phyloP scores from a whole-genome alignment of 2,797 vertebrate genomes.

The Masticophis lateralis region DNA sequence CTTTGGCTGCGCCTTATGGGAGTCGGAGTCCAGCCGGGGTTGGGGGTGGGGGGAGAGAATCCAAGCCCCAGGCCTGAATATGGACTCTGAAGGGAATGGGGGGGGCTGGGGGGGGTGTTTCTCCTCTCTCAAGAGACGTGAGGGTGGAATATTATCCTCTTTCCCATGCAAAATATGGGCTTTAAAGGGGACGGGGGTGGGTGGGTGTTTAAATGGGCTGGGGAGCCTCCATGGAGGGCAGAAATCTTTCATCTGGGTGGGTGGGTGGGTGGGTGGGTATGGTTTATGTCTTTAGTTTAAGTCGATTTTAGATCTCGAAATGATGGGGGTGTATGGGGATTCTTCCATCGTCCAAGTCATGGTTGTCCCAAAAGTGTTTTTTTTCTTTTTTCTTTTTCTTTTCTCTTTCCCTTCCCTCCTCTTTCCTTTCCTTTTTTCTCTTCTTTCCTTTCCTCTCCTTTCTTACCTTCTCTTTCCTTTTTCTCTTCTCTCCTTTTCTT shows the following conservation, averaged over 20 bases:
- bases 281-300: neutral
- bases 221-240: neutral
- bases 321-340: neutral
- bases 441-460: rapidly evolving
- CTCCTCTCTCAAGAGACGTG: neutral
- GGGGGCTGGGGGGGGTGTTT: no score
- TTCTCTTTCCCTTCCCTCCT: no score
- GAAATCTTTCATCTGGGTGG: neutral
- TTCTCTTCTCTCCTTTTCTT: no score
- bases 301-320: neutral
- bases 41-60: neutral
- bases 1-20: neutral
- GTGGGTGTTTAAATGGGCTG: neutral
- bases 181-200: neutral
- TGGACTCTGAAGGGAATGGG: neutral
- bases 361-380: neutral
- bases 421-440: no score
- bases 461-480: no score
- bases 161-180: neutral
- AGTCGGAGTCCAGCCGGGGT: neutral
- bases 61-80: neutral
- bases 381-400: rapidly evolving
- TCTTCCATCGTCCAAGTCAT: neutral
- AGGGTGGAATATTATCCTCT: neutral
- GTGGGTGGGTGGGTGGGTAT: neutral